These are phyloP conservation scores for Anhinga rufa DNA, from an alignment of 2,113 vertebrate species.

Conservation along the genomic window DNA sequence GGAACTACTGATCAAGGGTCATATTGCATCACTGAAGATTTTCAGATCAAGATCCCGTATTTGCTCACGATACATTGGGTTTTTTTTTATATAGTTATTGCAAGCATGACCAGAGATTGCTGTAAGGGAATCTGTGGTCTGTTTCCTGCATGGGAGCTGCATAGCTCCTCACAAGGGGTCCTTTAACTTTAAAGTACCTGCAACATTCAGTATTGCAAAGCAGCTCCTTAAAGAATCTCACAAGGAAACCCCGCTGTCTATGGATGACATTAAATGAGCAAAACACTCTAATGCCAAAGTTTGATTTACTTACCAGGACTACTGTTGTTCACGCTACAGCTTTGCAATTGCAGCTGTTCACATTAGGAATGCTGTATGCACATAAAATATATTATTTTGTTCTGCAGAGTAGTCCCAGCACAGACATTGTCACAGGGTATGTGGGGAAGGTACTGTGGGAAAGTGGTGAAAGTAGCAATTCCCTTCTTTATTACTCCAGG, in stretches of 20 bases:
- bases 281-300: not conserved
- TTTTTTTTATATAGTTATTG: not conserved
- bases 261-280: not conserved
- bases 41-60: not conserved
- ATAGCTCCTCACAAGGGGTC: not conserved
- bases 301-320: not conserved
- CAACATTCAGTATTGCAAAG: not conserved
- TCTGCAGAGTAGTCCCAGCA: not conserved
- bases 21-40: not conserved
- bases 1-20: not conserved
- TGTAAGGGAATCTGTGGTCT: not conserved
- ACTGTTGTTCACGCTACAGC: not conserved
- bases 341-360: not conserved
- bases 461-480: not conserved
- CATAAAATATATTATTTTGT: not conserved
- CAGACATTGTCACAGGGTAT: not conserved
- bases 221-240: not conserved
- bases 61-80: not conserved
- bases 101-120: not conserved
- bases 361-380: not conserved
- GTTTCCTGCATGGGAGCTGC: not conserved
- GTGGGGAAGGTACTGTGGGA: not conserved
- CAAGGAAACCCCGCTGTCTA: not conserved
- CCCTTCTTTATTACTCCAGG: not conserved
- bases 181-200: not conserved